Conservation (phyloP, 2,888 invertebrate genomes). For the Callyntrura guangdongensis region DNA sequence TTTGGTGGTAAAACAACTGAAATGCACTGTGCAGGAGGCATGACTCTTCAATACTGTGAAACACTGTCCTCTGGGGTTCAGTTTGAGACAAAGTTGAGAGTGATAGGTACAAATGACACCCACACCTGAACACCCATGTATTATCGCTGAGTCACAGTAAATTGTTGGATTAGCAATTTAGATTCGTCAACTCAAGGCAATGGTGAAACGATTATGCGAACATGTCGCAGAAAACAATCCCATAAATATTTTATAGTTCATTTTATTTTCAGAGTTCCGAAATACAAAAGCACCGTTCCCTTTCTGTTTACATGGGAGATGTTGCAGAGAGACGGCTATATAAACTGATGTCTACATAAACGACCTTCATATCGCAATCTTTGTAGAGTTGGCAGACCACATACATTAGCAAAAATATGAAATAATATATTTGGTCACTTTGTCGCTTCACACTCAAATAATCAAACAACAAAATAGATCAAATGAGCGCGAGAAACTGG, state of each 20-base stretch:
- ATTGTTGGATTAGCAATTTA: constrained; percentile 9
- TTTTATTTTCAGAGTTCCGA: too few relatives aligned
- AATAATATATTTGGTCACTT: too few relatives aligned
- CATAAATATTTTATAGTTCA: neutral
- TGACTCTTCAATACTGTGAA: too few relatives aligned
- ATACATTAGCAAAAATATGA: too few relatives aligned
- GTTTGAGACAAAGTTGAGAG: neutral
- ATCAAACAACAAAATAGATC: neutral
- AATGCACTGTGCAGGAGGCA: too few relatives aligned
- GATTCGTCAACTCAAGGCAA: constrained; percentile 10
- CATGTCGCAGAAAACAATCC: constrained; percentile 2
- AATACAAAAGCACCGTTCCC: neutral
- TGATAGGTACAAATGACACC: neutral
- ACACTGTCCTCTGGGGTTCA: too few relatives aligned
- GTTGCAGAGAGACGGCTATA: neutral
- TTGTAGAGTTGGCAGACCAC: too few relatives aligned
- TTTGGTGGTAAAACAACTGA: too few relatives aligned
- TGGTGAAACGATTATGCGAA: constrained; percentile 7
- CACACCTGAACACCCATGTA: too few relatives aligned
- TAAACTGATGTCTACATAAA: neutral
- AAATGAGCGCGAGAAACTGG: neutral
- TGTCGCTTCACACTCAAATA: neutral
- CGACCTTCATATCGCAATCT: too few relatives aligned
- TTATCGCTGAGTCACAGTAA: too few relatives aligned
- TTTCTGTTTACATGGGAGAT: neutral